Evolutionary conservation across 2,113 vertebrate species (phyloP).

Genomic region (Pithys albifrons): DNA sequence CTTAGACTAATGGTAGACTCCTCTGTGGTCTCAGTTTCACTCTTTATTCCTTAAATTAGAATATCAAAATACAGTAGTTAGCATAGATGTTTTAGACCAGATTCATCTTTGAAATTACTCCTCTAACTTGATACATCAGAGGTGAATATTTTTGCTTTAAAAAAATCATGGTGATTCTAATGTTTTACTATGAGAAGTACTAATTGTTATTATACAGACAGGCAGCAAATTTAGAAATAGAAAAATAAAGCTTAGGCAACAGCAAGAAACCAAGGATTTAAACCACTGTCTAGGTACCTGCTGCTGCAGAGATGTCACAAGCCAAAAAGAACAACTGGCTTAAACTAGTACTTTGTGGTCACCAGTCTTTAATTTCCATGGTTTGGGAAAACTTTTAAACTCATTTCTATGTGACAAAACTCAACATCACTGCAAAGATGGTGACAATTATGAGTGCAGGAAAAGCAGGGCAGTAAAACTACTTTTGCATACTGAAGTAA

Average conservation of each 20-base stretch:
- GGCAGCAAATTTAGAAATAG: not conserved
- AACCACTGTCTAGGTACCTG: not conserved
- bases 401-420: not conserved
- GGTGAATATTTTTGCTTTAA: not conserved
- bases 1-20: not conserved
- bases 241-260: not conserved
- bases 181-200: not conserved
- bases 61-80: not conserved
- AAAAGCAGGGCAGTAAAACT: not conserved
- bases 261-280: not conserved
- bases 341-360: not conserved
- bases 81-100: not conserved
- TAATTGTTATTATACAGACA: not conserved
- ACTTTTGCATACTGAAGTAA: not conserved
- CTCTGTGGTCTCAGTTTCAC: not conserved
- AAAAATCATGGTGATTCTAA: not conserved
- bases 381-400: not conserved
- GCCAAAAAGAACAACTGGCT: not conserved
- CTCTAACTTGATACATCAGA: not conserved
- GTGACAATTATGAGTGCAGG: not conserved
- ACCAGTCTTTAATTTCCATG: not conserved
- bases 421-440: not conserved
- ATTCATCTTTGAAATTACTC: not conserved
- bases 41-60: constrained; percentile 16
- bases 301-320: not conserved